A percentile compares a stretch with the other conserved stretches of the same genome.
Conservation (phyloP, 1,140 invertebrate species). For the Riptortus pedestris region DNA sequence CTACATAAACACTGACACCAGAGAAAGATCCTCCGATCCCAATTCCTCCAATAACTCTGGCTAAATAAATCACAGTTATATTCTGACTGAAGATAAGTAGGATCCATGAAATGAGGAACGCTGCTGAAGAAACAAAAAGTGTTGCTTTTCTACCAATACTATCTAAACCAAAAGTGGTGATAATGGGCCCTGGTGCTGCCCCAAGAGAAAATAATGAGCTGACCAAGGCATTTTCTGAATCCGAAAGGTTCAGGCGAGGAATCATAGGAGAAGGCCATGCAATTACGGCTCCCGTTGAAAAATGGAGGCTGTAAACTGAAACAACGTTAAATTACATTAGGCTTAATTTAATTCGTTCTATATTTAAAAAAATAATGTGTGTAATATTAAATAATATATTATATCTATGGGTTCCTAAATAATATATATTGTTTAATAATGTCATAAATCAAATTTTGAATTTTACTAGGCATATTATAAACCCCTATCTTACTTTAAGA, state of each 20-base stretch:
- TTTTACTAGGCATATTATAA: too few relatives aligned
- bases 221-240: background rate
- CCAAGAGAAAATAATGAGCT: background rate
- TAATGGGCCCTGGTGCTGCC: background rate
- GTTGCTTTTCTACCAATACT: conserved; percentile 9
- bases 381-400: too few relatives aligned
- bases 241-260: background rate
- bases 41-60: conserved; percentile 14
- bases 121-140: background rate
- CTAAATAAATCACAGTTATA: background rate
- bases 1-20: background rate
- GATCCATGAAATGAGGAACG: conserved; percentile 13
- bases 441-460: too few relatives aligned
- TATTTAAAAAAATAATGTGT: too few relatives aligned
- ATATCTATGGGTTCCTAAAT: too few relatives aligned
- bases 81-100: background rate
- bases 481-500: too few relatives aligned
- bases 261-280: conserved; percentile 12
- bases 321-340: too few relatives aligned
- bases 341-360: too few relatives aligned
- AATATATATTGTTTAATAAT: too few relatives aligned
- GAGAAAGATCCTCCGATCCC: conserved; percentile 16
- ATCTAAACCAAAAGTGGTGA: conserved; percentile 1
- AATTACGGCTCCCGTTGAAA: conserved; percentile 17
- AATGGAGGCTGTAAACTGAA: conserved; percentile 1